Conservation (phyloP, 2,113 vertebrate species). For the Rhynchopsitta pachyrhyncha region DNA sequence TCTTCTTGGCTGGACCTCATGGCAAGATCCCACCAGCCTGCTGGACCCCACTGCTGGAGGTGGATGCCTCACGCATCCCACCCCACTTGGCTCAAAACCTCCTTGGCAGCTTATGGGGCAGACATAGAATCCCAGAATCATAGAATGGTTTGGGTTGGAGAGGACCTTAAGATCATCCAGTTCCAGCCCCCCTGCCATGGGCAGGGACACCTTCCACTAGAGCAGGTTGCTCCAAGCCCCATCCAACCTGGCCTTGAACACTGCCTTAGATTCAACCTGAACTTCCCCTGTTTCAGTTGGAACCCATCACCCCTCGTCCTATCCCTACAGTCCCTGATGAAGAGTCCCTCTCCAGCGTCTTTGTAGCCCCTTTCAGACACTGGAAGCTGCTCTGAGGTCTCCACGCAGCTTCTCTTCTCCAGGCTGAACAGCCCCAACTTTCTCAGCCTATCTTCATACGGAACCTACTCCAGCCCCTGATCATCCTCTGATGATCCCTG, state of each 20-base stretch:
- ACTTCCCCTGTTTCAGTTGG: too few relatives aligned
- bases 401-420: background rate
- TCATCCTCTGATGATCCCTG: too few relatives aligned
- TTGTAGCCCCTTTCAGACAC: too few relatives aligned
- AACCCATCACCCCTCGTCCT: too few relatives aligned
- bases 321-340: too few relatives aligned
- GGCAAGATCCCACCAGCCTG: background rate
- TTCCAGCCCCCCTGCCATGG: fast-evolving
- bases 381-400: too few relatives aligned
- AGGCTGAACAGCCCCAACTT: background rate
- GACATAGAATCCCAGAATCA: background rate
- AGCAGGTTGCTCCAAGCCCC: too few relatives aligned
- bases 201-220: background rate
- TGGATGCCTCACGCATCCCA: too few relatives aligned
- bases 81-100: background rate
- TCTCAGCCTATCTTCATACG: background rate
- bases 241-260: too few relatives aligned
- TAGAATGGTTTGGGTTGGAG: background rate
- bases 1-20: background rate
- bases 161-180: background rate
- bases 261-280: too few relatives aligned
- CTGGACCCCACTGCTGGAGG: background rate
- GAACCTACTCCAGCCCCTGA: background rate
- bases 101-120: background rate
- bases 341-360: too few relatives aligned